phyloP scores from a whole-genome alignment of 2,888 invertebrate species.

The Vandiemenella viatica region DNA sequence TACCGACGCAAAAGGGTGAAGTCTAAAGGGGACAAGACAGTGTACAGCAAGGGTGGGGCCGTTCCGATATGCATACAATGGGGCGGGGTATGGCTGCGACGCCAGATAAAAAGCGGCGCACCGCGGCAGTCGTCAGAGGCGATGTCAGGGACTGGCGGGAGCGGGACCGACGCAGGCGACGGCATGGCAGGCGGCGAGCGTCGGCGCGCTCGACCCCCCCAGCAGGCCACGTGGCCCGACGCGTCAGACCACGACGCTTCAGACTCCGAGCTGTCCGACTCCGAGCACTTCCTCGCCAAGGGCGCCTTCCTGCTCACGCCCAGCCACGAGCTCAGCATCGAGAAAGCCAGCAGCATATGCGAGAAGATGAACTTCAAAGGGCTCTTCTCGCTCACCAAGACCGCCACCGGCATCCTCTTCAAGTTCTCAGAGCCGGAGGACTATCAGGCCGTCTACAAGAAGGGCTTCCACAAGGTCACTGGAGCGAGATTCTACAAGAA shows the following conservation, averaged over 20 bases:
- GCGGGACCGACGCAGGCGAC: neutral
- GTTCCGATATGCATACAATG: neutral
- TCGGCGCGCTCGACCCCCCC: slow-evolving; percentile 24
- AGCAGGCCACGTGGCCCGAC: slow-evolving; percentile 37
- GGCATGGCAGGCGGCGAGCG: neutral
- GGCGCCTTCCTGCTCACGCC: slow-evolving; percentile 73
- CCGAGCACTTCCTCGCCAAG: slow-evolving; percentile 56
- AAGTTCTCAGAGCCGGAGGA: slow-evolving; percentile 78
- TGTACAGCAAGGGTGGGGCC: too few species aligned
- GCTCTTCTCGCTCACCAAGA: slow-evolving; percentile 67
- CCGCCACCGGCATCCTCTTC: slow-evolving; percentile 75
- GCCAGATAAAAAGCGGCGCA: neutral
- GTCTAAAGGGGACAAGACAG: too few species aligned
- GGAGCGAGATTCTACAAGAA: slow-evolving; percentile 75
- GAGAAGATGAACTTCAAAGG: slow-evolving; percentile 65
- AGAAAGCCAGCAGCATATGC: slow-evolving; percentile 70
- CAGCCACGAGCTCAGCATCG: slow-evolving; percentile 71
- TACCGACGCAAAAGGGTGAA: too few species aligned
- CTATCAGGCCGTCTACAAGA: slow-evolving; percentile 71
- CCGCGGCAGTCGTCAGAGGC: neutral
- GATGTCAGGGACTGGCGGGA: neutral
- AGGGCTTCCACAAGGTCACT: slow-evolving; percentile 75
- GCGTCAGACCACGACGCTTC: slow-evolving; percentile 50
- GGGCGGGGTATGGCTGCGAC: neutral
- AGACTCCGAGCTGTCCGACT: slow-evolving; percentile 62